Conservation (phyloP, 2,888 invertebrate species). For the Nycteola revayana region DNA sequence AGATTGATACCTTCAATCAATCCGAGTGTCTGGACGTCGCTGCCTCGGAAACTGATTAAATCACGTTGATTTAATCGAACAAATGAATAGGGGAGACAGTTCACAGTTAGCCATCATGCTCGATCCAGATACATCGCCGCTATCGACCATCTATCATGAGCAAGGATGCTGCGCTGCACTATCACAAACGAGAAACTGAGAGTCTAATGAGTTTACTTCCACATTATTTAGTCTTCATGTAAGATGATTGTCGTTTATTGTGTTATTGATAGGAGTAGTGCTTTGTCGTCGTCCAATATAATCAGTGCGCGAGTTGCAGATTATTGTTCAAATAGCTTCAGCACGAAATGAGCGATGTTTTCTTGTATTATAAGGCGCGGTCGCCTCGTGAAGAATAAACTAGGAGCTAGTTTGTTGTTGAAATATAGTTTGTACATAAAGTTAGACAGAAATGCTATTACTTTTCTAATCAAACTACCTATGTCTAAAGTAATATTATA, state of each 20-base stretch:
- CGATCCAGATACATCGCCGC: conserved; percentile 58
- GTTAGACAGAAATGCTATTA: too few relatives aligned
- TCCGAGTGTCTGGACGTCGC: conserved; percentile 66
- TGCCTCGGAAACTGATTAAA: conserved; percentile 73
- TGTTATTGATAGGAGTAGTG: conserved; percentile 8
- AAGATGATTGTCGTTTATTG: conserved; percentile 11
- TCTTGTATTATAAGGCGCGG: too few relatives aligned
- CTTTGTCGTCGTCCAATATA: conserved; percentile 5
- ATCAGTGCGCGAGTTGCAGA: conserved; percentile 8
- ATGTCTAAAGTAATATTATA: too few relatives aligned
- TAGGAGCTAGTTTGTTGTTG: too few relatives aligned
- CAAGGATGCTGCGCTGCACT: conserved; percentile 22
- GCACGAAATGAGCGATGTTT: conserved; percentile 12
- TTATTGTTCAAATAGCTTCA: conserved; percentile 15
- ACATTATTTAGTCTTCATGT: neutral
- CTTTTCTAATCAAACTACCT: too few relatives aligned
- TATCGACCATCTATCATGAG: conserved; percentile 46
- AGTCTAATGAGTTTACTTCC: conserved; percentile 7
- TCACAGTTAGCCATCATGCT: conserved; percentile 67
- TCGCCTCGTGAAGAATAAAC: too few relatives aligned
- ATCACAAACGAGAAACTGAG: conserved; percentile 23
- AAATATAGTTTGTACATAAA: too few relatives aligned
- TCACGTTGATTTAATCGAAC: conserved; percentile 74
- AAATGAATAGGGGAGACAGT: conserved; percentile 59
- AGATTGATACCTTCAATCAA: conserved; percentile 79